These are phyloP conservation scores for Phallusia fumigata DNA, from an alignment of 23 tunicate genomes.

Conservation along the genomic window DNA sequence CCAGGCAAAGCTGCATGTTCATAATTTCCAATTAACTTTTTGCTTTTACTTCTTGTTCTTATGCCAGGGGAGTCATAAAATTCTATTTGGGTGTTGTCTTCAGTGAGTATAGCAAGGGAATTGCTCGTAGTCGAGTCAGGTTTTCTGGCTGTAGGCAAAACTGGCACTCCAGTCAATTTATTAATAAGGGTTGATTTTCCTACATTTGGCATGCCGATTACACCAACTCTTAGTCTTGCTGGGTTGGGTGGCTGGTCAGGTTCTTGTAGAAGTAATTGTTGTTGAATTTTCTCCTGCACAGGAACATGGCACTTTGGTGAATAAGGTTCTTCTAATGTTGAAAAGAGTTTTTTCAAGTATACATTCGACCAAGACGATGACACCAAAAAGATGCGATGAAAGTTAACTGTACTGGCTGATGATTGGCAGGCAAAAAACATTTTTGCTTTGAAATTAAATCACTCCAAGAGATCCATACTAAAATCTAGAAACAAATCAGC, in stretches of 20 bases:
- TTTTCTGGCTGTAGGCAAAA: constrained; percentile 65
- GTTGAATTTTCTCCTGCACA: neutral
- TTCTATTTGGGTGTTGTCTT: constrained; percentile 71
- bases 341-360: no score
- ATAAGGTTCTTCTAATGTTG: no score
- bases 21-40: constrained; percentile 30
- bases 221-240: constrained; percentile 54
- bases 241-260: constrained; percentile 47
- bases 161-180: constrained; percentile 31
- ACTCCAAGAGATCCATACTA: no score
- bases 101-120: constrained; percentile 49
- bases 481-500: no score
- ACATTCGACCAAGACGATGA: no score
- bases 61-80: constrained; percentile 89
- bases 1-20: constrained; percentile 18
- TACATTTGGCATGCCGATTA: constrained; percentile 93
- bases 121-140: constrained; percentile 72
- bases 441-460: no score
- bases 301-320: neutral
- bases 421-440: no score
- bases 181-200: constrained; percentile 91
- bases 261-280: neutral
- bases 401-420: no score
- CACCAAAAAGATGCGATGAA: no score
- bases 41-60: constrained; percentile 41